Conservation (phyloP, 2,888 invertebrate species). For the Alviniconcha strummeri region DNA sequence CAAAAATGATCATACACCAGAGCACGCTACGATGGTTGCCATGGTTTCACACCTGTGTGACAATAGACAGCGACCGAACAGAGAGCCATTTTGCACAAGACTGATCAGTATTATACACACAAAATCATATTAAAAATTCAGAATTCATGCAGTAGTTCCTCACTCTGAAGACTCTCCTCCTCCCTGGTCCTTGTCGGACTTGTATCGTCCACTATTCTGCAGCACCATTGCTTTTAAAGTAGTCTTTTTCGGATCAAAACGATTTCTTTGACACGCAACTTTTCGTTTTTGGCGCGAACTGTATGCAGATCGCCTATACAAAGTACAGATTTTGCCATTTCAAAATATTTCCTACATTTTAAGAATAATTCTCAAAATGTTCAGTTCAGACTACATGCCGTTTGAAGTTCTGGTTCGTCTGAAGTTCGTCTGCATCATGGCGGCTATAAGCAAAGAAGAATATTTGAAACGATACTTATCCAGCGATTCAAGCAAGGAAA, state of each 20-base stretch:
- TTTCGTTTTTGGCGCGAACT: slow-evolving; percentile 55
- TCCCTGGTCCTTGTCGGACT: slow-evolving; percentile 71
- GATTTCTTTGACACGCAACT: neutral
- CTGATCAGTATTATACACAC: neutral
- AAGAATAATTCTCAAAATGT: neutral
- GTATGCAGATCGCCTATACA: neutral
- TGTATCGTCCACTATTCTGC: slow-evolving; percentile 78
- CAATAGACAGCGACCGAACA: too few species aligned
- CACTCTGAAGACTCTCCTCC: slow-evolving; percentile 41
- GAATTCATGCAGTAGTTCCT: neutral
- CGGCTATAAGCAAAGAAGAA: slow-evolving; percentile 76
- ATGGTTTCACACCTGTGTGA: too few species aligned
- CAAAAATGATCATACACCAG: too few species aligned
- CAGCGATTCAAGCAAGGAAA: slow-evolving; percentile 48
- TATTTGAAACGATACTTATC: slow-evolving; percentile 69
- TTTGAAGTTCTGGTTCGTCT: slow-evolving; percentile 7
- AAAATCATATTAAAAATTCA: neutral
- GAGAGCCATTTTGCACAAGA: too few species aligned
- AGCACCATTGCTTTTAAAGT: slow-evolving; percentile 74
- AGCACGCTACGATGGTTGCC: too few species aligned
- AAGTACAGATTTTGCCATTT: neutral
- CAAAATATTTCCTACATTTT: neutral
- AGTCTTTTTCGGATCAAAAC: too few species aligned
- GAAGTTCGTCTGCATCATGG: slow-evolving; percentile 27
- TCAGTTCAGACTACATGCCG: neutral